phyloP scores from a whole-genome alignment of 2,888 invertebrate genomes.

The Scaptodrosophila latifasciaeformis region DNA sequence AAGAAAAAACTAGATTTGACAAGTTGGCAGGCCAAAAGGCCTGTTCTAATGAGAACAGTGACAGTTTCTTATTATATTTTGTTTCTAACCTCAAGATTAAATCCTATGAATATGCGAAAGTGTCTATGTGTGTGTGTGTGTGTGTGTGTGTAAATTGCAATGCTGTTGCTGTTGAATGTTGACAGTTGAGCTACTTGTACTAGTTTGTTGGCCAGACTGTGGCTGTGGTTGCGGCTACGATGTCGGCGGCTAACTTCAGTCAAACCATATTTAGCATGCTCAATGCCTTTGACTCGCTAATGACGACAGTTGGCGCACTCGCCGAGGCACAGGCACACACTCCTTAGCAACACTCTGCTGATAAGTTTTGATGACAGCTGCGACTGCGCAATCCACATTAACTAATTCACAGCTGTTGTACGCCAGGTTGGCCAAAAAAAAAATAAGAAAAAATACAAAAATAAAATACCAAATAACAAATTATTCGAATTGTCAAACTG shows the following conservation, averaged over 20 bases:
- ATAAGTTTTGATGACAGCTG: constrained; percentile 2
- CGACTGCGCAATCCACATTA: constrained; percentile 10
- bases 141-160: constrained; percentile 30
- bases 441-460: too few species aligned
- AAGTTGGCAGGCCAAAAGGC: constrained; percentile 26
- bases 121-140: constrained; percentile 15
- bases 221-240: constrained; percentile 21
- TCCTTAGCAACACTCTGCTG: constrained; percentile 7
- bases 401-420: constrained; percentile 39
- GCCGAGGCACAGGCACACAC: constrained; percentile 8
- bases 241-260: constrained; percentile 60
- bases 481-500: too few species aligned
- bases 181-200: constrained; percentile 28
- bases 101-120: constrained; percentile 7
- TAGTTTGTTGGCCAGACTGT: constrained; percentile 17
- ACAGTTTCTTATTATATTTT: too few species aligned
- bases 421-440: too few species aligned
- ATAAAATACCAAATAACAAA: too few species aligned
- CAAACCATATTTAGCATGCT: constrained; percentile 63
- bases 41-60: constrained; percentile 37
- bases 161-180: constrained; percentile 12
- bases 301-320: constrained; percentile 49
- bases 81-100: constrained; percentile 35
- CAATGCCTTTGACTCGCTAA: constrained; percentile 58
- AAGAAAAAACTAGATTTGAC: too few species aligned